These are phyloP conservation scores for Dendrolimus kikuchii DNA, from an alignment of 1,140 invertebrate genomes.

Conservation along the genomic window DNA sequence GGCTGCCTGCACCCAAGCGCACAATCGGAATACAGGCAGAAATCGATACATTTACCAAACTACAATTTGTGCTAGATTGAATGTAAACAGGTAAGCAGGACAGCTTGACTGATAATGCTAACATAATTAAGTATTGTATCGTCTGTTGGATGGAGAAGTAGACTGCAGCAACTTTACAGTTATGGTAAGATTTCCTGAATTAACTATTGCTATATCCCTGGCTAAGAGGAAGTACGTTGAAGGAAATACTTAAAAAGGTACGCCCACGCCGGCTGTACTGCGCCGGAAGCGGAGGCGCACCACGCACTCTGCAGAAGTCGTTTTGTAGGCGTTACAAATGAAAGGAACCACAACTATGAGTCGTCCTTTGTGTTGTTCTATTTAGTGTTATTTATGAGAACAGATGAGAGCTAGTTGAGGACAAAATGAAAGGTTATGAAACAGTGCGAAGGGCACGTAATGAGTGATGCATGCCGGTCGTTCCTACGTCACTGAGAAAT, in stretches of 20 bases:
- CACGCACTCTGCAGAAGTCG: slow-evolving; percentile 17
- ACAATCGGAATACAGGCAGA: too few relatives aligned
- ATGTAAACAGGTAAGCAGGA: too few relatives aligned
- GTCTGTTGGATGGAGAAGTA: too few relatives aligned
- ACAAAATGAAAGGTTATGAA: slow-evolving; percentile 22
- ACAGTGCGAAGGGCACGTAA: slow-evolving; percentile 27
- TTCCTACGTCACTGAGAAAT: slow-evolving; percentile 41
- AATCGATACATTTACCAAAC: too few relatives aligned
- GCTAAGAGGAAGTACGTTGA: slow-evolving; percentile 38
- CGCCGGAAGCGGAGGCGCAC: slow-evolving; percentile 57
- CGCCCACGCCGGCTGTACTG: slow-evolving; percentile 38
- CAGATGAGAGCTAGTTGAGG: too few relatives aligned
- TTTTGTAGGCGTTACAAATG: slow-evolving; percentile 30
- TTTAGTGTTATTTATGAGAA: too few relatives aligned
- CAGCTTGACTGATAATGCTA: too few relatives aligned
- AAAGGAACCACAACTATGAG: slow-evolving; percentile 16
- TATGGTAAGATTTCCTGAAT: too few relatives aligned
- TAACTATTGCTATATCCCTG: slow-evolving; percentile 10
- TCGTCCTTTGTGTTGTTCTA: neutral
- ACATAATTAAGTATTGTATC: too few relatives aligned
- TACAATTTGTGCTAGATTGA: too few relatives aligned
- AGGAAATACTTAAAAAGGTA: slow-evolving; percentile 57
- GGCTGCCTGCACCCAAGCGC: too few relatives aligned
- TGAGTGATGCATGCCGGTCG: slow-evolving; percentile 12
- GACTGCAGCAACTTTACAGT: too few relatives aligned